Base-by-base conservation (phyloP, 2,113 vertebrate species). In the Archocentrus centrarchus region DNA sequence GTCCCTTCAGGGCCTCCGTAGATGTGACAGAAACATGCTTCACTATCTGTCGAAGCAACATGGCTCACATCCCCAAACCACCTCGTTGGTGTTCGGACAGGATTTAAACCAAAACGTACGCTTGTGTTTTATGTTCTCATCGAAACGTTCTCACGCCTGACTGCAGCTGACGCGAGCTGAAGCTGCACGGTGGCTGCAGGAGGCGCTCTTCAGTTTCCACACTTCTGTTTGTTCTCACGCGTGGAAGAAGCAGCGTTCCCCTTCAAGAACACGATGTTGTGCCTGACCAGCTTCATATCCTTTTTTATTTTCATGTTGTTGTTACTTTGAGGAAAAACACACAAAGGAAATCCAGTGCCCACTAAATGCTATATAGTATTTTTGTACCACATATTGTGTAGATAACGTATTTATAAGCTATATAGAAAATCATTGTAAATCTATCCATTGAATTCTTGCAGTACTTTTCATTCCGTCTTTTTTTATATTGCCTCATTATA, bases 401-500 rank as follows among this genome's bases (percentile, higher is more conserved):
- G 96, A 97, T 96, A 96, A 80, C 94, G 83, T 97, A 97, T 98
- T 98, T 98, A 97, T 98, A 96, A 99, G 96, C 96, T 96, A 97
- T 95, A 94, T 96, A 95, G 96, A 96, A 96, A 96, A 96, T 93
- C 95, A 93, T 95, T 97, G 96, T 97, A 97, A 97, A 97, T 97
- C 86, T 96, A 91, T 95, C 95, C 90, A 86, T 92, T 96, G 96
- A 97, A 96, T 95, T 96, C 96, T 97, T 97, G 96, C 97, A 96
- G 94, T 96, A 96, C 96, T 96, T 95, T 95, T 91, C 92, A 91
- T 93, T 94, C 90, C 92, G 82, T 92, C 89, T 93, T 91, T 90
- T 89, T 92, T 90, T 96, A 96, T 91, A 96, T 94, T 90, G 94
- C 95, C 93, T 97, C 93, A 92, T 95, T 96, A 95, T 96, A 96